A percentile compares a stretch with the other conserved stretches of the same genome.
phyloP scores from a whole-genome alignment of 2,888 invertebrate species.

The Anoplius nigerrimus region DNA sequence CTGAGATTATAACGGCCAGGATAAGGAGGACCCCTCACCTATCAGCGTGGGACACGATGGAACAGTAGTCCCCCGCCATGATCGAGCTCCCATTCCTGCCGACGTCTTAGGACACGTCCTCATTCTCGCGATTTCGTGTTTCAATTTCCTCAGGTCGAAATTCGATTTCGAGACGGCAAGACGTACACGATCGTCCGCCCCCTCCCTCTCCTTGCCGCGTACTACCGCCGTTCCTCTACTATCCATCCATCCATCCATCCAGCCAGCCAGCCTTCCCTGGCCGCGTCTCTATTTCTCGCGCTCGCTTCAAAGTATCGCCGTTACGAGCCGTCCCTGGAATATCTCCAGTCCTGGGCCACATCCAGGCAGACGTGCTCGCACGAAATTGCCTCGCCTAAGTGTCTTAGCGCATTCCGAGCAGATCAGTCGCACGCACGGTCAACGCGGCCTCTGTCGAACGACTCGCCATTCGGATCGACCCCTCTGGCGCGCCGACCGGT shows the following conservation, averaged over 20 bases:
- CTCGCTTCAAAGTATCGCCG: background rate
- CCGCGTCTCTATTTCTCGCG: too few species aligned
- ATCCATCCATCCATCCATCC: too few species aligned
- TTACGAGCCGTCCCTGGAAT: background rate
- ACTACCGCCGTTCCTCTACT: background rate
- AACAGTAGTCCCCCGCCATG: background rate
- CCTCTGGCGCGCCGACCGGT: too few species aligned
- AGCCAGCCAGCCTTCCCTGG: too few species aligned
- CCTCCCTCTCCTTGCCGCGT: background rate
- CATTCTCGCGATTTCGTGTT: conserved; percentile 42
- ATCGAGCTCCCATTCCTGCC: background rate
- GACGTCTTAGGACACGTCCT: conserved; percentile 8
- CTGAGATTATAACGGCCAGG: too few species aligned
- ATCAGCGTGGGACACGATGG: too few species aligned
- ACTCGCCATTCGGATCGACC: conserved; percentile 14
- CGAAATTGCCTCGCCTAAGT: too few species aligned
- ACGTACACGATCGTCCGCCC: too few species aligned
- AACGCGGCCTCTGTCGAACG: conserved; percentile 23
- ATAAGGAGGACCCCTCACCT: too few species aligned
- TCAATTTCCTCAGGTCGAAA: conserved; percentile 45
- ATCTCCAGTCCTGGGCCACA: too few species aligned
- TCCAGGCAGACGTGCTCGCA: too few species aligned
- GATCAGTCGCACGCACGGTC: background rate
- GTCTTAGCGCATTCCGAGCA: too few species aligned
- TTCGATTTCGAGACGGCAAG: conserved; percentile 32